These are phyloP conservation scores for Leptinotarsa tumamoca DNA, from an alignment of 2,888 invertebrate species.

Conservation along the genomic window DNA sequence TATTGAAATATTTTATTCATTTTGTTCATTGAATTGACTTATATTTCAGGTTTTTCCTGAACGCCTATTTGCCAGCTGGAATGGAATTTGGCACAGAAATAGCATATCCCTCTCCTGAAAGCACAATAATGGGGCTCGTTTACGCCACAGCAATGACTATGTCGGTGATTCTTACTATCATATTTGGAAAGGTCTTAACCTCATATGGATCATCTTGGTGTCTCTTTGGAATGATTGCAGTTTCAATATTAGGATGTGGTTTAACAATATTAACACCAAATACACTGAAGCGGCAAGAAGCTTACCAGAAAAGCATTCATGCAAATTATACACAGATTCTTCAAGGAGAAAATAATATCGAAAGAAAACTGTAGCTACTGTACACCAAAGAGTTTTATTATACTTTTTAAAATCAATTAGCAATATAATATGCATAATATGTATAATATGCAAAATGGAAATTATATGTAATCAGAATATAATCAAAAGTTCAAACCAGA, in stretches of 20 bases:
- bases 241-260: conserved; percentile 49
- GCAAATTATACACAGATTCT: too few relatives aligned
- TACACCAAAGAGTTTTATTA: too few relatives aligned
- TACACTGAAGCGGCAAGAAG: conserved; percentile 50
- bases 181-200: conserved; percentile 44
- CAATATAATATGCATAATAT: too few relatives aligned
- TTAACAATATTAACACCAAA: conserved; percentile 53
- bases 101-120: conserved; percentile 55
- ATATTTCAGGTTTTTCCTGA: conserved; percentile 53
- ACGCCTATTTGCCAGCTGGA: conserved; percentile 56
- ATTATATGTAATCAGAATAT: too few relatives aligned
- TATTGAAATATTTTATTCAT: too few relatives aligned
- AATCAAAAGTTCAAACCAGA: too few relatives aligned
- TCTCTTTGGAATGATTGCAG: conserved; percentile 38
- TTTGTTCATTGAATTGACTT: too few relatives aligned
- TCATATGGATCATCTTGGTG: conserved; percentile 52
- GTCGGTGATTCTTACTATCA: conserved; percentile 49
- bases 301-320: too few relatives aligned
- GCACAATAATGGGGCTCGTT: conserved; percentile 54
- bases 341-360: too few relatives aligned
- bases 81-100: conserved; percentile 57
- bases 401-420: too few relatives aligned
- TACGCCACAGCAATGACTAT: conserved; percentile 52
- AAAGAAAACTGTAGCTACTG: too few relatives aligned
- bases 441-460: too few relatives aligned